phyloP scores from a whole-genome alignment of 2,113 vertebrate species.

The Panthera leo region DNA sequence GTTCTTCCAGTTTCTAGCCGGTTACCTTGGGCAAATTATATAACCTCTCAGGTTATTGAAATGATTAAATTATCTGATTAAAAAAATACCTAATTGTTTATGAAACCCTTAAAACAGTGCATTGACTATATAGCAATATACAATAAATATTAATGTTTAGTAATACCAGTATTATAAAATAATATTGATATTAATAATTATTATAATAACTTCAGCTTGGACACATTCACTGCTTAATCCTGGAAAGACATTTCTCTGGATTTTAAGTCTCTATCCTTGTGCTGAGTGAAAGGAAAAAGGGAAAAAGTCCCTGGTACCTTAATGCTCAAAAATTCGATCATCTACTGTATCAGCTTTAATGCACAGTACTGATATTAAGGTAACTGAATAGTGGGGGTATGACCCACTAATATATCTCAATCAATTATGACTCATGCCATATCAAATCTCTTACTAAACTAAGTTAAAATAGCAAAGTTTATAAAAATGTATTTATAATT shows the following conservation, averaged over 20 bases:
- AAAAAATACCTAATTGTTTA: background rate
- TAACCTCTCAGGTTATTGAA: background rate
- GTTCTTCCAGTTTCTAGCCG: background rate
- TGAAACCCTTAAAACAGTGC: background rate
- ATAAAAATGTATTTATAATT: background rate
- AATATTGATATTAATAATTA: background rate
- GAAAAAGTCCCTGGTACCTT: accelerated
- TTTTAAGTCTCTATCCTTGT: background rate
- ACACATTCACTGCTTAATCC: background rate
- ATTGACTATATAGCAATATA: background rate
- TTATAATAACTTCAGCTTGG: background rate
- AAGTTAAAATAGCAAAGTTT: background rate
- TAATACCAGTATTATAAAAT: background rate
- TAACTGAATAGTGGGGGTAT: background rate
- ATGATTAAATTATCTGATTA: background rate
- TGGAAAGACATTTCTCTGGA: background rate
- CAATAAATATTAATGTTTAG: background rate
- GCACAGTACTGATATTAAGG: background rate
- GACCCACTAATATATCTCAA: background rate
- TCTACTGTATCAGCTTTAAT: background rate
- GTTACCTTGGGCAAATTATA: background rate
- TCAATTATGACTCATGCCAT: background rate
- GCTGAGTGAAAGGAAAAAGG: background rate
- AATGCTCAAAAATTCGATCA: background rate
- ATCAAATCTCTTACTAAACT: background rate